Percentiles rank a stretch among this genome's conserved stretches.
Evolutionary conservation across 2,113 vertebrate species (phyloP).

Genomic region (Formicarius rufipectus): DNA sequence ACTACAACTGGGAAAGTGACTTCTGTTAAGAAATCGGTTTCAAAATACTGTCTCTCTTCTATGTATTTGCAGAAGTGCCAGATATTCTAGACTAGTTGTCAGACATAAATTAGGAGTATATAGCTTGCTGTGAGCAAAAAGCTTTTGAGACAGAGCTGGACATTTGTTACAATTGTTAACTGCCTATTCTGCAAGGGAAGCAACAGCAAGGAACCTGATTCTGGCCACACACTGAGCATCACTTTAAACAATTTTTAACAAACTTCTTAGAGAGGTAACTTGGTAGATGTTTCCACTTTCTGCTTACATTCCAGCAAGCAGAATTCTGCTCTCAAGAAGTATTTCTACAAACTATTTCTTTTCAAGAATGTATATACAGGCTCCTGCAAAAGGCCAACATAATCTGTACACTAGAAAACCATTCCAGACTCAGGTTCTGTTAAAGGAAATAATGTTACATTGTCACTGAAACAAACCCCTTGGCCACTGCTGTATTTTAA

Average conservation of each 20-base stretch:
- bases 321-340: neutral
- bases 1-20: neutral
- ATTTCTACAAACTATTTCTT: neutral
- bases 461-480: neutral
- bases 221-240: neutral
- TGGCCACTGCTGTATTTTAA: neutral
- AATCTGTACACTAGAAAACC: neutral
- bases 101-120: neutral
- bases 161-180: neutral
- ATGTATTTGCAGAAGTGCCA: neutral
- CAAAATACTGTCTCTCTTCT: neutral
- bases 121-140: neutral
- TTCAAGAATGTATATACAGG: neutral
- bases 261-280: neutral
- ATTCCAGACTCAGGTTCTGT: neutral
- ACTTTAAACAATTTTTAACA: neutral
- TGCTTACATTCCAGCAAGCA: neutral
- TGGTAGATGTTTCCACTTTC: neutral
- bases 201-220: neutral
- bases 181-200: neutral
- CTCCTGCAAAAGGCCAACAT: neutral
- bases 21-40: neutral
- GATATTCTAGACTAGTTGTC: neutral
- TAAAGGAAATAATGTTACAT: neutral
- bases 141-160: neutral